Conservation (phyloP, 1,140 invertebrate species). For the Drosophila rhopaloa region DNA sequence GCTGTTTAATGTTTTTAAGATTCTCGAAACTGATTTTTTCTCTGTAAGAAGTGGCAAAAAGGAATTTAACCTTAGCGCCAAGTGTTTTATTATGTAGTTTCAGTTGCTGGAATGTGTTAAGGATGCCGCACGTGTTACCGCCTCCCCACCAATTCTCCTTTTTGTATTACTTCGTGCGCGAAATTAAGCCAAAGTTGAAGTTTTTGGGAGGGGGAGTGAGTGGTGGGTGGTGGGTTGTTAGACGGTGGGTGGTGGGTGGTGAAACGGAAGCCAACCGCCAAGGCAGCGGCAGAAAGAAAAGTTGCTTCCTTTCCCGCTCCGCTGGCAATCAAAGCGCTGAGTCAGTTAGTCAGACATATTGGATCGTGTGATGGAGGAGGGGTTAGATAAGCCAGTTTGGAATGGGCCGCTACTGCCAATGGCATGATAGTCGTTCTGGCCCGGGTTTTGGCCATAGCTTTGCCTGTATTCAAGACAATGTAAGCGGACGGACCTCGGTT, state of each 20-base stretch:
- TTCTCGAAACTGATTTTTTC: neutral
- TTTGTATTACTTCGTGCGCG: slow-evolving; percentile 72
- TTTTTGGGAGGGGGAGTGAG: slow-evolving; percentile 37
- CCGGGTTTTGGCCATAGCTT: slow-evolving; percentile 1
- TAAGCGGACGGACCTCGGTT: slow-evolving; percentile 45
- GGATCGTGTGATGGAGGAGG: slow-evolving; percentile 44
- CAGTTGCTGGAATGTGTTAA: slow-evolving; percentile 68
- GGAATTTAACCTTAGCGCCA: slow-evolving; percentile 79
- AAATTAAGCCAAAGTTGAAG: slow-evolving; percentile 79
- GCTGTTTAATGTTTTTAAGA: neutral
- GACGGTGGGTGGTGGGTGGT: neutral
- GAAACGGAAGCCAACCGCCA: slow-evolving; percentile 70
- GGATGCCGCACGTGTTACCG: slow-evolving; percentile 52
- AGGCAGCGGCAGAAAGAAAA: slow-evolving; percentile 69
- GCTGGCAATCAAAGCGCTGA: slow-evolving; percentile 79
- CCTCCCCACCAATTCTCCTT: slow-evolving; percentile 1
- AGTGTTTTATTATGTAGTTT: slow-evolving; percentile 81
- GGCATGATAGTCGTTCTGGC: slow-evolving; percentile 57
- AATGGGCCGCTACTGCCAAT: slow-evolving; percentile 40
- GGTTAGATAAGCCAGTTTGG: slow-evolving; percentile 43
- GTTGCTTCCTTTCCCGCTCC: slow-evolving; percentile 60
- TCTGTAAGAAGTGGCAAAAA: slow-evolving; percentile 21
- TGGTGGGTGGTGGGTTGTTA: neutral
- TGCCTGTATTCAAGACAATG: slow-evolving; percentile 57
- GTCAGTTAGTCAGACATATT: slow-evolving; percentile 82